Evolutionary conservation across 1,140 invertebrate species (phyloP).

Genomic region (Eubasilissa regina): DNA sequence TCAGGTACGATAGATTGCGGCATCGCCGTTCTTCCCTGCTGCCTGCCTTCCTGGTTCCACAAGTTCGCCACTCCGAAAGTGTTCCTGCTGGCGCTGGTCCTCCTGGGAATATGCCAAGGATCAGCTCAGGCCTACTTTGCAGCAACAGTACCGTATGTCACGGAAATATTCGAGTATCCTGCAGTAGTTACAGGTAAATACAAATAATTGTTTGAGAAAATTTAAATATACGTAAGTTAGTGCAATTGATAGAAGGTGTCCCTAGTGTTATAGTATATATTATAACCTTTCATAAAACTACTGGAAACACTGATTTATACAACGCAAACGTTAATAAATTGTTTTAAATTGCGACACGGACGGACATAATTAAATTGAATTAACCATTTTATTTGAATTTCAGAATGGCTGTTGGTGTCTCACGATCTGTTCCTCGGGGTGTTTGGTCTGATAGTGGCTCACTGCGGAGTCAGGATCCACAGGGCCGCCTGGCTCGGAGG

Average conservation of each 20-base stretch:
- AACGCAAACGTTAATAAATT: too few relatives aligned
- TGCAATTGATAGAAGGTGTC: too few relatives aligned
- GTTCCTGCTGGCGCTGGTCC: constrained; percentile 71
- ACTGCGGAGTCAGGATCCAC: constrained; percentile 76
- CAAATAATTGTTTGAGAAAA: too few relatives aligned
- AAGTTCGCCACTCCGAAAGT: constrained; percentile 73
- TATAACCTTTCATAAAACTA: too few relatives aligned
- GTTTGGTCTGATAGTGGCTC: constrained; percentile 71
- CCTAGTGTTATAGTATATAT: too few relatives aligned
- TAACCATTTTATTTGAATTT: constrained; percentile 52
- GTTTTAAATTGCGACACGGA: too few relatives aligned
- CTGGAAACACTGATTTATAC: too few relatives aligned
- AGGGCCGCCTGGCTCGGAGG: constrained; percentile 75
- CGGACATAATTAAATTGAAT: too few relatives aligned
- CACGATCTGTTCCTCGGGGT: constrained; percentile 73
- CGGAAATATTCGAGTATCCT: constrained; percentile 70
- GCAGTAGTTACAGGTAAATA: constrained; percentile 68
- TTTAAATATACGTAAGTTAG: too few relatives aligned
- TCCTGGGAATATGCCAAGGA: constrained; percentile 73
- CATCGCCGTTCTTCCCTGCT: constrained; percentile 72
- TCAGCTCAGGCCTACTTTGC: constrained; percentile 73
- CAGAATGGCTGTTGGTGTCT: constrained; percentile 75
- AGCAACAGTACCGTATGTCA: constrained; percentile 72
- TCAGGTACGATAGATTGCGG: constrained; percentile 76
- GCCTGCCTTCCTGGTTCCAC: constrained; percentile 70